phyloP scores from a whole-genome alignment of 2,113 vertebrate genomes.

The Stegastes partitus region DNA sequence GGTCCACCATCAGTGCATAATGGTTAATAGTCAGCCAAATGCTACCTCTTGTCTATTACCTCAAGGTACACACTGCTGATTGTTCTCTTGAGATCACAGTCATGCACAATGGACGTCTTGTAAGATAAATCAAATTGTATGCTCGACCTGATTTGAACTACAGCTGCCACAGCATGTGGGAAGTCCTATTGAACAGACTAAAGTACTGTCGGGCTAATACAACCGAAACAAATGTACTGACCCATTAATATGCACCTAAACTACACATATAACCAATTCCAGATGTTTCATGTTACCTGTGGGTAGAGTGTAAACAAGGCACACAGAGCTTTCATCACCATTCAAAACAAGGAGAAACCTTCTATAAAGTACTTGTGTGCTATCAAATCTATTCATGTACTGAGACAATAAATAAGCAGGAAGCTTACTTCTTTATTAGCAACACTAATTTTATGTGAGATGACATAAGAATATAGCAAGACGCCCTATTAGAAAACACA shows the following conservation, averaged over 20 bases:
- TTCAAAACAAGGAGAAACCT: too few relatives aligned
- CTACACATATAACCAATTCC: neutral
- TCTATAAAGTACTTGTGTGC: too few relatives aligned
- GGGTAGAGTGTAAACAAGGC: neutral
- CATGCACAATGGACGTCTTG: neutral
- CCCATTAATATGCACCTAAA: neutral
- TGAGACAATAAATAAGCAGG: too few relatives aligned
- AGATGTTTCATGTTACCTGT: neutral
- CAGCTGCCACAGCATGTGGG: neutral
- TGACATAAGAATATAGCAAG: neutral
- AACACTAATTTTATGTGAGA: too few relatives aligned
- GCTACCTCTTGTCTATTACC: constrained; percentile 1
- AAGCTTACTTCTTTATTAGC: too few relatives aligned
- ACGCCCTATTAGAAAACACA: too few relatives aligned
- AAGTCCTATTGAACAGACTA: neutral
- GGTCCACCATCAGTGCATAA: constrained; percentile 8
- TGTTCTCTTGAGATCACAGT: constrained; percentile 15
- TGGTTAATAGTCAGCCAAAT: constrained; percentile 30
- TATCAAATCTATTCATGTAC: too few relatives aligned
- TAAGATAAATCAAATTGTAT: neutral
- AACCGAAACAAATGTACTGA: neutral
- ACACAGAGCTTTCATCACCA: too few relatives aligned
- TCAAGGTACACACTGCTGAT: constrained; percentile 18
- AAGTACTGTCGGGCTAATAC: neutral
- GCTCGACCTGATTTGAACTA: neutral